Evolutionary conservation across 2,113 vertebrate species (phyloP).

Genomic region (Melanocharis versteri): DNA sequence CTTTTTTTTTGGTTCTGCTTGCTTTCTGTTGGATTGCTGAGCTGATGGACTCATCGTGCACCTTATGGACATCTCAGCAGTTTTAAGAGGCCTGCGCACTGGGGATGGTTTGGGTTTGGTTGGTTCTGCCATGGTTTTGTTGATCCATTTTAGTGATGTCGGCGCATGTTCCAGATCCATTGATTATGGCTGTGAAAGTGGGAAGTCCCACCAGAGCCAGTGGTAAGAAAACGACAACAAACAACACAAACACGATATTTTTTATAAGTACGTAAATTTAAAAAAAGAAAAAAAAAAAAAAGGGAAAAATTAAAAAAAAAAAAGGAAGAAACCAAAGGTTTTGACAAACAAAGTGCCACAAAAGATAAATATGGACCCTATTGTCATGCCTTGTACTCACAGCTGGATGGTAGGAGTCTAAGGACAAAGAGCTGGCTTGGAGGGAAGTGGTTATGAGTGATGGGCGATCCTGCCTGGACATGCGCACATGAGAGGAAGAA

Average conservation of each 20-base stretch:
- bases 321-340: constrained; percentile 88
- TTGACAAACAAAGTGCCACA: constrained; percentile 79
- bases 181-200: constrained; percentile 55
- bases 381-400: constrained; percentile 52
- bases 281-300: neutral
- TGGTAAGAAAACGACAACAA: neutral
- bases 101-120: constrained; percentile 10
- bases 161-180: constrained; percentile 36
- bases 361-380: constrained; percentile 47
- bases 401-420: constrained; percentile 51
- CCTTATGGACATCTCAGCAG: constrained; percentile 40
- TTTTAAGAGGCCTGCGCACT: constrained; percentile 10
- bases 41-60: constrained; percentile 38
- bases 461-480: constrained; percentile 7
- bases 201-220: constrained; percentile 44
- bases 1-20: constrained; percentile 5
- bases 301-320: neutral
- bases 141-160: neutral
- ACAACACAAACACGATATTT: constrained; percentile 41
- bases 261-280: constrained; percentile 27
- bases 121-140: constrained; percentile 10
- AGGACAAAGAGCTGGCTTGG: constrained; percentile 36
- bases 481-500: constrained; percentile 61
- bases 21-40: constrained; percentile 36
- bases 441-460: constrained; percentile 19